Conservation (phyloP, 2,797 vertebrate species). For the Pteronotus mesoamericanus region DNA sequence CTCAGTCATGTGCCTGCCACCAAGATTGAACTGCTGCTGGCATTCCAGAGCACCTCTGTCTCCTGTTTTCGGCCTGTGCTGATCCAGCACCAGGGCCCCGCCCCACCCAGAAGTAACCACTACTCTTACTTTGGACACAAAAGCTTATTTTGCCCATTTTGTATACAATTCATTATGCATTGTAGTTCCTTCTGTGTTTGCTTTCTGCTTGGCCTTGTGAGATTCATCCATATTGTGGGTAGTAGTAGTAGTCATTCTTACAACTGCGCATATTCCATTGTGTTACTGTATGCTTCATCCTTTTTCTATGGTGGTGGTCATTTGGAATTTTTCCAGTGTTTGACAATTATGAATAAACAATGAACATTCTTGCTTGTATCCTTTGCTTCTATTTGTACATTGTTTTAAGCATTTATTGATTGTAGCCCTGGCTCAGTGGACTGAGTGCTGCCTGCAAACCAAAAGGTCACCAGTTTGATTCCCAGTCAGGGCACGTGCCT, state of each 20-base stretch:
- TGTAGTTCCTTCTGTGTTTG: neutral
- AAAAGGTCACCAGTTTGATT: too few relatives aligned
- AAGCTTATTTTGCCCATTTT: neutral
- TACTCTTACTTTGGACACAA: neutral
- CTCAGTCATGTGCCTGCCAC: neutral
- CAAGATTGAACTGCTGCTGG: neutral
- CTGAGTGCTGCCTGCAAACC: too few relatives aligned
- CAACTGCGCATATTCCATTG: neutral
- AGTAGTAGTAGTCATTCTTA: neutral
- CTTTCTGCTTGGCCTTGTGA: neutral
- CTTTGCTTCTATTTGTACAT: neutral
- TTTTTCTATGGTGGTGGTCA: neutral
- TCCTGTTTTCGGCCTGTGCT: neutral
- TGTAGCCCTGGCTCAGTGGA: too few relatives aligned
- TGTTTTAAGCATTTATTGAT: too few relatives aligned
- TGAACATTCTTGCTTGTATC: neutral
- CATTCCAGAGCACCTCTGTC: too few relatives aligned
- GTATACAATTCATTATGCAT: neutral
- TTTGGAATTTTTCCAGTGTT: neutral
- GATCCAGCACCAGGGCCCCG: neutral
- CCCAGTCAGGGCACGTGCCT: too few relatives aligned
- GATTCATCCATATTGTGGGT: neutral
- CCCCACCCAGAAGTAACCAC: neutral
- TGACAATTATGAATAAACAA: neutral
- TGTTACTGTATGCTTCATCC: neutral